These are phyloP conservation scores for Liolophura sinensis DNA, from an alignment of 1,140 invertebrate genomes.

Conservation along the genomic window DNA sequence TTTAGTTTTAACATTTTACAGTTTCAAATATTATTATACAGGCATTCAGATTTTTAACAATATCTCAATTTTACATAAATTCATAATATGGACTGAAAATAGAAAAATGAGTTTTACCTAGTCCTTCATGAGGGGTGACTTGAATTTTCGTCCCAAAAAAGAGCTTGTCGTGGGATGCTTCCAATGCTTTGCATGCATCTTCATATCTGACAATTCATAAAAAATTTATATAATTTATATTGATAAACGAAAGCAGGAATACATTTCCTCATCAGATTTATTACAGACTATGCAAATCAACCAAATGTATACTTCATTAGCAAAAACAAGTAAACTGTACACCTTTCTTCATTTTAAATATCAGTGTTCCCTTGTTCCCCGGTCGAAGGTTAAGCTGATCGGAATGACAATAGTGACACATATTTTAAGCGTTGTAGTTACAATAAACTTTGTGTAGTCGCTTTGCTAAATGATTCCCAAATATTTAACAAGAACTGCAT, in stretches of 20 bases:
- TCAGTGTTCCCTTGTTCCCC: no score
- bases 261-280: not conserved
- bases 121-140: conserved; percentile 51
- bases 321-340: no score
- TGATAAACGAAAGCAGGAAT: not conserved
- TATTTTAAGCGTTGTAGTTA: no score
- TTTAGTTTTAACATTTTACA: not conserved
- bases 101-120: conserved; percentile 33
- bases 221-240: not conserved
- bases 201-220: conserved; percentile 66
- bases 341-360: no score
- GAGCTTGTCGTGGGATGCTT: conserved; percentile 92
- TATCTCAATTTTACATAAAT: not conserved
- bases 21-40: not conserved
- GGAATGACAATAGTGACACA: no score
- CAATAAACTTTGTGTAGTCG: no score
- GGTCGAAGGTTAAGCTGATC: no score
- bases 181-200: conserved; percentile 92
- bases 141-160: conserved; percentile 78
- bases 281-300: conserved; percentile 6
- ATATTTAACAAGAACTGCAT: no score
- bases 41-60: not conserved
- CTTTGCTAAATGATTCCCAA: no score
- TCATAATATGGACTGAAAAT: conserved; percentile 72
- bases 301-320: no score